These are phyloP conservation scores for Microtus pennsylvanicus DNA, from an alignment of 2,113 vertebrate genomes.

Conservation along the genomic window DNA sequence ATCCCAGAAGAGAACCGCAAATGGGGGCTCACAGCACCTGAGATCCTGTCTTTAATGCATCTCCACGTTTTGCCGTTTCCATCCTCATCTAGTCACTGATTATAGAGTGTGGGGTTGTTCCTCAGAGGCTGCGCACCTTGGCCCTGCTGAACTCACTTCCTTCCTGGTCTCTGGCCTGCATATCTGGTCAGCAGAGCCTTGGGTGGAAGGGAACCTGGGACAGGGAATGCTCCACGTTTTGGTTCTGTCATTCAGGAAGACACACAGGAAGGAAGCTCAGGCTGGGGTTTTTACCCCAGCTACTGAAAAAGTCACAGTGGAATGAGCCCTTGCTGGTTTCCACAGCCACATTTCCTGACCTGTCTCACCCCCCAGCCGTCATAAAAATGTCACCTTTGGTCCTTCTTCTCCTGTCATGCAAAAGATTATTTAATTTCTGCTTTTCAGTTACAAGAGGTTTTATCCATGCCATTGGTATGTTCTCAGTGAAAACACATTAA, in stretches of 20 bases:
- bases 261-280: background rate
- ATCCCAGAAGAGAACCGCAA: background rate
- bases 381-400: conserved; percentile 41
- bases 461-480: background rate
- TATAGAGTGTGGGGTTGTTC: background rate
- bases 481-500: conserved; percentile 20
- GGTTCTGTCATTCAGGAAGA: background rate
- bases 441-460: background rate
- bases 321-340: conserved; percentile 5
- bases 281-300: background rate
- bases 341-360: conserved; percentile 26
- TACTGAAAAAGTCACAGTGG: background rate
- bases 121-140: background rate
- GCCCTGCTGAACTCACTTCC: background rate
- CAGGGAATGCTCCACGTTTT: background rate
- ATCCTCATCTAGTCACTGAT: background rate
- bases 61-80: background rate
- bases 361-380: background rate
- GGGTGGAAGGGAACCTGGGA: background rate
- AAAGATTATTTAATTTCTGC: background rate
- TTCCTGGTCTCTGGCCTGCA: background rate
- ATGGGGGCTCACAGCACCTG: background rate
- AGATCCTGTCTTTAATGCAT: background rate
- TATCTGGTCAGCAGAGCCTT: background rate
- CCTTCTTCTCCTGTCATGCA: background rate